Conservation (phyloP, 2,888 invertebrate species). For the Apamea monoglypha region DNA sequence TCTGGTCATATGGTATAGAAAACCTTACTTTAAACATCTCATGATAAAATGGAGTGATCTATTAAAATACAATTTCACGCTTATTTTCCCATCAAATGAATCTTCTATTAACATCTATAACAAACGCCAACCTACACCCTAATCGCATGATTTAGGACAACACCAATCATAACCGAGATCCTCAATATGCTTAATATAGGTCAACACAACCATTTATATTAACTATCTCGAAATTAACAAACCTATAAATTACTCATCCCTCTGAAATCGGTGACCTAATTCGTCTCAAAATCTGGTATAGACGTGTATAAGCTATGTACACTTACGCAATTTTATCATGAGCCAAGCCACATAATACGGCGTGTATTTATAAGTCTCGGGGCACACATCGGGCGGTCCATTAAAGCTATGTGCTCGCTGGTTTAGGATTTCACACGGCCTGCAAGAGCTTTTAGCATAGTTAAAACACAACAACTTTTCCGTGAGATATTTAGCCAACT, state of each 20-base stretch:
- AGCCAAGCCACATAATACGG: slow-evolving; percentile 47
- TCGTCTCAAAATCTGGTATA: slow-evolving; percentile 49
- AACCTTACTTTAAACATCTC: background rate
- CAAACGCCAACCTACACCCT: background rate
- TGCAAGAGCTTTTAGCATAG: slow-evolving; percentile 73
- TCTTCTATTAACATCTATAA: background rate
- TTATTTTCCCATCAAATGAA: background rate
- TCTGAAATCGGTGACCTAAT: slow-evolving; percentile 49
- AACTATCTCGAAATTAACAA: slow-evolving; percentile 43
- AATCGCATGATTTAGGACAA: slow-evolving; percentile 23
- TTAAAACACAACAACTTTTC: slow-evolving; percentile 70
- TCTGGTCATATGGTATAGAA: background rate
- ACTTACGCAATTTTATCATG: slow-evolving; percentile 47
- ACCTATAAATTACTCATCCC: slow-evolving; percentile 43
- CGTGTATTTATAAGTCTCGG: slow-evolving; percentile 63
- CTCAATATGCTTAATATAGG: slow-evolving; percentile 15
- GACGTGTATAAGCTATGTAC: slow-evolving; percentile 11
- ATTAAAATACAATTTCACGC: background rate
- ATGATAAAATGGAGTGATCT: too few relatives aligned
- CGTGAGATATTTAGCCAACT: slow-evolving; percentile 77
- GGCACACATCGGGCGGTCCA: slow-evolving; percentile 63
- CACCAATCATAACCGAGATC: slow-evolving; percentile 17
- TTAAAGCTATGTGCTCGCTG: slow-evolving; percentile 61
- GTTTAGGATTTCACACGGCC: slow-evolving; percentile 68
- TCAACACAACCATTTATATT: slow-evolving; percentile 38